Base-by-base conservation (phyloP, 2,888 invertebrate genomes). In the Dolomedes plantarius region DNA sequence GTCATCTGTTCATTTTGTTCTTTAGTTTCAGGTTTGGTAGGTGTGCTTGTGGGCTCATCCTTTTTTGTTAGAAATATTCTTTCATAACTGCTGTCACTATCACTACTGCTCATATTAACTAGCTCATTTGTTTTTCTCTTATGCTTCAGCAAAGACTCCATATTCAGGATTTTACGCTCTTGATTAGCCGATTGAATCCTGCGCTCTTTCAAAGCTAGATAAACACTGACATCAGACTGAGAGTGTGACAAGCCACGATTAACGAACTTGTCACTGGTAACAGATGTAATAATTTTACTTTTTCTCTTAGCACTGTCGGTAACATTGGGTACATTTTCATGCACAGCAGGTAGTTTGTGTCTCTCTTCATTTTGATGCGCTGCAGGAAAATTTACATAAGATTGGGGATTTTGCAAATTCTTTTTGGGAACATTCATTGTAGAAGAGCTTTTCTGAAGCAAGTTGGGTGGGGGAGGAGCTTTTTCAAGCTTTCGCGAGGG, bases 181-280 rank as follows among this genome's bases (percentile, higher is more conserved):
- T 65, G 36, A 7, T 71, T 69, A 29, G 73, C 11, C 32, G 85
- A 69, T n/a, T 69, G 73, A 28, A 62, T n/a, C 41, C 73, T 86
- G 1, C 74, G 72, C 3, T 77, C 77, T 39, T 83, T 78, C 3
- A 87, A 50, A 16, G 87, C 78, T n/a, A 74, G 68, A 50, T 80
- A 86, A 28, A 88, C 88, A 69, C 88, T 86, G 1, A 77, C 88
- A 73, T 88, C 88, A 9, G 85, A 85, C 13, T 81, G 85, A 23
- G 88, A 88, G 78, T 88, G 86, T 3, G 78, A 75, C 16, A 88
- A 50, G 7, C 81, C 78, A 32, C 65, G 77, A 16, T 68, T 64
- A 13, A 31, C 13, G 50, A 32, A 3, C 32, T 32, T 67, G 9
- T 67, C 32, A 6, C 11, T 27, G 9, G 46, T 13, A 5, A 56